A percentile compares a stretch with the other conserved stretches of the same genome.
phyloP scores from a whole-genome alignment of 1,140 invertebrate species.

The Bombus haemorrhoidalis region DNA sequence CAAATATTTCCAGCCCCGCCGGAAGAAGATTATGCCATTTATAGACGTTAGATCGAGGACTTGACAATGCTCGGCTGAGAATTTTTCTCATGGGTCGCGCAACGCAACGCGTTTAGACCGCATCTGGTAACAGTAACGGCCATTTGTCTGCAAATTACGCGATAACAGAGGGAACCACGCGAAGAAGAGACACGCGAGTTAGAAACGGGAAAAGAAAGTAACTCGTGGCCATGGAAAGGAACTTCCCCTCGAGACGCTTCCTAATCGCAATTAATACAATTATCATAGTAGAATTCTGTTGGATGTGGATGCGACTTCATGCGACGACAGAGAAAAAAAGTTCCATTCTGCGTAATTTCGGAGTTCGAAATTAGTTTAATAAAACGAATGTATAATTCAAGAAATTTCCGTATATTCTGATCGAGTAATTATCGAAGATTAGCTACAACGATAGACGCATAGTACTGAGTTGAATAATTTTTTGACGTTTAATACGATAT shows the following conservation, averaged over 20 bases:
- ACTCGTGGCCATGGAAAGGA: not conserved
- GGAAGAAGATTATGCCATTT: constrained; percentile 56
- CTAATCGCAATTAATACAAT: not conserved
- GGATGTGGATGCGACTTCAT: not conserved
- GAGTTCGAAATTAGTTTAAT: not conserved
- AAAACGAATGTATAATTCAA: not conserved
- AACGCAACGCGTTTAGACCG: constrained; percentile 44
- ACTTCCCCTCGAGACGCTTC: not conserved
- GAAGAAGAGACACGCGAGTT: constrained; percentile 6
- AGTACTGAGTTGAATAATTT: too few relatives aligned
- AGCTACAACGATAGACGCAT: not conserved
- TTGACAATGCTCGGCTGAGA: constrained; percentile 41
- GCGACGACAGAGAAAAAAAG: not conserved
- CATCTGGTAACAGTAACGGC: constrained; percentile 48
- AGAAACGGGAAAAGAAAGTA: constrained; percentile 36
- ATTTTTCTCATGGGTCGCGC: constrained; percentile 51
- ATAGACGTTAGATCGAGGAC: constrained; percentile 41
- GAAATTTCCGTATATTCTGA: not conserved
- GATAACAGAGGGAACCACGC: constrained; percentile 30
- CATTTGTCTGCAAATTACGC: constrained; percentile 60
- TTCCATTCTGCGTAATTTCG: not conserved
- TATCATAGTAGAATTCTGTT: not conserved
- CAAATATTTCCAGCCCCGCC: constrained; percentile 41
- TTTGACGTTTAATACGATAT: too few relatives aligned
- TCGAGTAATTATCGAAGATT: not conserved